Percentiles rank a stretch among this genome's conserved stretches.
phyloP scores from a whole-genome alignment of 2,113 vertebrate genomes.

The Pseudois nayaur region DNA sequence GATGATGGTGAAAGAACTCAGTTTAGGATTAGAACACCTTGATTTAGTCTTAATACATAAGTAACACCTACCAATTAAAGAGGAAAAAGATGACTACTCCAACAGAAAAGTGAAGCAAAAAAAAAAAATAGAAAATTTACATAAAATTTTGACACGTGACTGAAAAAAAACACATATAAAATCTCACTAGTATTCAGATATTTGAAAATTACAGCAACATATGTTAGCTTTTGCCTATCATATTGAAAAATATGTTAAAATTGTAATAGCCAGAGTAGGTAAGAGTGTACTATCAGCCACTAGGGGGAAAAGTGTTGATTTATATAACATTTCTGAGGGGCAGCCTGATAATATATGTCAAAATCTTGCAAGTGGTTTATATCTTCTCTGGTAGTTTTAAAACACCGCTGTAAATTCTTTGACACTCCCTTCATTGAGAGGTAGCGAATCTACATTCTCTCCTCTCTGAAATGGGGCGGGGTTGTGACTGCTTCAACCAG shows the following conservation, averaged over 20 bases:
- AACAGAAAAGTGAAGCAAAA: slow-evolving; percentile 14
- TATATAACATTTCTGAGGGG: background rate
- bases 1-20: background rate
- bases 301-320: background rate
- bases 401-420: background rate
- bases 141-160: slow-evolving; percentile 6
- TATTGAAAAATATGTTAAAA: background rate
- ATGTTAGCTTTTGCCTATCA: background rate
- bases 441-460: background rate
- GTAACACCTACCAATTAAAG: background rate
- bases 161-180: background rate
- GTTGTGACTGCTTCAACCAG: background rate
- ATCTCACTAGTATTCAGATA: background rate
- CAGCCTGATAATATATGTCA: background rate
- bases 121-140: background rate
- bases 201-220: background rate
- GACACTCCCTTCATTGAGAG: background rate
- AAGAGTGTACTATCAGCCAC: background rate
- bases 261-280: background rate
- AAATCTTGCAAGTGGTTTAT: background rate
- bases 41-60: background rate
- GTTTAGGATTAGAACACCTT: slow-evolving; percentile 1
- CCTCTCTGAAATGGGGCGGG: accelerated
- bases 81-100: background rate
- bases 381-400: background rate